Conservation (phyloP, 1,140 invertebrate genomes). For the Telenomus remus region DNA sequence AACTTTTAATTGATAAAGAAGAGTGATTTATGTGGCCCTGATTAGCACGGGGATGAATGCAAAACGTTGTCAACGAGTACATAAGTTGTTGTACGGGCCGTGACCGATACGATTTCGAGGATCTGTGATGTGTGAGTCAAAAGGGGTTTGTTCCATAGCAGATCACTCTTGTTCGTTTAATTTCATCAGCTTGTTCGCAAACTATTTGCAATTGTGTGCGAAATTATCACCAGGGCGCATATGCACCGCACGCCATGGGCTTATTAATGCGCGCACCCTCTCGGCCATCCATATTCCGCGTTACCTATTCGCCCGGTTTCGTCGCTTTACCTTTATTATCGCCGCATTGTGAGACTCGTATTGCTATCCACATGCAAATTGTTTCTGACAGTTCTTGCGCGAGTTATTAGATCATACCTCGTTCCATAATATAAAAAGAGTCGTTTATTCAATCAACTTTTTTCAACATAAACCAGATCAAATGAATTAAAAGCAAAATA, state of each 20-base stretch:
- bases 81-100: too few relatives aligned
- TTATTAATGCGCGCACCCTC: constrained; percentile 24
- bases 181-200: constrained; percentile 21
- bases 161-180: constrained; percentile 32
- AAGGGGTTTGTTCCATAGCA: constrained; percentile 1
- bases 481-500: background rate
- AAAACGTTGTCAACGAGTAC: too few relatives aligned
- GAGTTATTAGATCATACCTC: constrained; percentile 25
- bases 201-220: constrained; percentile 1
- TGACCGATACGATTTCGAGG: too few relatives aligned
- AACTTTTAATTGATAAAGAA: too few relatives aligned
- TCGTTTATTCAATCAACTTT: background rate
- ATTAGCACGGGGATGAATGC: too few relatives aligned
- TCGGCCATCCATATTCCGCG: constrained; percentile 3
- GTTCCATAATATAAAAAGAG: constrained; percentile 7
- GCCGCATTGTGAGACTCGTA: constrained; percentile 1
- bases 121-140: too few relatives aligned
- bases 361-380: constrained; percentile 19
- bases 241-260: too few relatives aligned
- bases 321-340: constrained; percentile 24
- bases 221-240: background rate
- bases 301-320: constrained; percentile 29
- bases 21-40: too few relatives aligned
- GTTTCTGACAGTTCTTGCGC: constrained; percentile 1
- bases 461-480: background rate